These are phyloP conservation scores for Calycopis cecrops DNA, from an alignment of 1,140 invertebrate genomes.

Conservation along the genomic window DNA sequence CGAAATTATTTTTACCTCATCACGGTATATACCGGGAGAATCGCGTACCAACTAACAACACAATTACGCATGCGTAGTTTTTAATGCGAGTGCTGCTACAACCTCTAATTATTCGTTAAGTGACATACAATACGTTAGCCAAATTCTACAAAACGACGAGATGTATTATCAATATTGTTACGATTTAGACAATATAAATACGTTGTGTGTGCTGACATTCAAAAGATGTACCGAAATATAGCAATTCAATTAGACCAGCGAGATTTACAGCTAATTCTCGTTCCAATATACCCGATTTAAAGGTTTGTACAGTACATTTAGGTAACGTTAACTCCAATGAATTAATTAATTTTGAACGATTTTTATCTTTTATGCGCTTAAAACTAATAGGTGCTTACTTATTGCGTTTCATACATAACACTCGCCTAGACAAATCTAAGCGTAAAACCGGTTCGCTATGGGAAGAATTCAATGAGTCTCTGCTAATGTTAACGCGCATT, in stretches of 20 bases:
- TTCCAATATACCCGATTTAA: neutral
- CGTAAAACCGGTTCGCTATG: neutral
- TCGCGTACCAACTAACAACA: constrained; percentile 28
- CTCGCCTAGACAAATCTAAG: neutral
- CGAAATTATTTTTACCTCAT: constrained; percentile 54
- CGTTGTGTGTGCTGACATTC: neutral
- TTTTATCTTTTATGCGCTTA: no score
- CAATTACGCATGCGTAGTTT: constrained; percentile 46
- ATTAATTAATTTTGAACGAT: no score
- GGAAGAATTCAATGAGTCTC: neutral
- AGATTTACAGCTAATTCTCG: neutral
- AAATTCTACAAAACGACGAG: constrained; percentile 1
- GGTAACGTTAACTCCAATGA: no score
- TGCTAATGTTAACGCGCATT: no score
- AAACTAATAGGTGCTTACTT: no score
- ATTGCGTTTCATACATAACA: no score
- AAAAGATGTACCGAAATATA: constrained; percentile 6
- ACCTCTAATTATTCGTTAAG: constrained; percentile 2
- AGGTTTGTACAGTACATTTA: no score
- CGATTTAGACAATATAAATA: constrained; percentile 10
- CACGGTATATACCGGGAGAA: constrained; percentile 41
- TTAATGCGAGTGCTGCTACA: constrained; percentile 34
- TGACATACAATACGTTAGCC: neutral
- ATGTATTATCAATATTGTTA: constrained; percentile 1
- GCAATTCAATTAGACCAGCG: neutral